Evolutionary conservation across 1,140 invertebrate species (phyloP).

Genomic region (Musca vetustissima): DNA sequence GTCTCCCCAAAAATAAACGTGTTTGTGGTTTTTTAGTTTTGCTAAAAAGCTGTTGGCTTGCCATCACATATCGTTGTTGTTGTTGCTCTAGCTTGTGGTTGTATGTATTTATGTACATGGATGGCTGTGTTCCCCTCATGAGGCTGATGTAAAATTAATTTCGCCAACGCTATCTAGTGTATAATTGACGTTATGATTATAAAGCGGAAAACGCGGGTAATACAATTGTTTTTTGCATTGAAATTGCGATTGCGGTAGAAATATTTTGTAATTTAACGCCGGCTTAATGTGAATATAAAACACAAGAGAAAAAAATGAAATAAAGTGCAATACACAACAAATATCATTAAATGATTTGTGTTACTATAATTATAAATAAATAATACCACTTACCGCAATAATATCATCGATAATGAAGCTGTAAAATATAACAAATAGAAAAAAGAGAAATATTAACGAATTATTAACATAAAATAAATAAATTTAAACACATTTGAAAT

Average conservation of each 20-base stretch:
- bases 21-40: constrained; percentile 6
- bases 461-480: too few relatives aligned
- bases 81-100: not conserved
- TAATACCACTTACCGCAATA: too few relatives aligned
- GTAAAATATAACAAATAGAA: too few relatives aligned
- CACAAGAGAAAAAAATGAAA: not conserved
- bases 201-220: constrained; percentile 19
- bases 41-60: too few relatives aligned
- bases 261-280: not conserved
- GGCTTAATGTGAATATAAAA: not conserved
- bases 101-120: not conserved
- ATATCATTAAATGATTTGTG: too few relatives aligned
- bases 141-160: constrained; percentile 1
- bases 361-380: too few relatives aligned
- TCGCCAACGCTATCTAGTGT: constrained; percentile 20
- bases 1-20: not conserved
- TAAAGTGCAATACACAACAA: not conserved
- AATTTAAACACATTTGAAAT: too few relatives aligned
- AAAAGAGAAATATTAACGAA: too few relatives aligned
- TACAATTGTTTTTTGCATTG: not conserved
- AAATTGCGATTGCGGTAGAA: not conserved
- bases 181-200: constrained; percentile 18
- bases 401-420: too few relatives aligned
- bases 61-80: not conserved
- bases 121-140: not conserved